Evolutionary conservation across 1,140 invertebrate species (phyloP).

Genomic region (Aphelenchoides avenae): DNA sequence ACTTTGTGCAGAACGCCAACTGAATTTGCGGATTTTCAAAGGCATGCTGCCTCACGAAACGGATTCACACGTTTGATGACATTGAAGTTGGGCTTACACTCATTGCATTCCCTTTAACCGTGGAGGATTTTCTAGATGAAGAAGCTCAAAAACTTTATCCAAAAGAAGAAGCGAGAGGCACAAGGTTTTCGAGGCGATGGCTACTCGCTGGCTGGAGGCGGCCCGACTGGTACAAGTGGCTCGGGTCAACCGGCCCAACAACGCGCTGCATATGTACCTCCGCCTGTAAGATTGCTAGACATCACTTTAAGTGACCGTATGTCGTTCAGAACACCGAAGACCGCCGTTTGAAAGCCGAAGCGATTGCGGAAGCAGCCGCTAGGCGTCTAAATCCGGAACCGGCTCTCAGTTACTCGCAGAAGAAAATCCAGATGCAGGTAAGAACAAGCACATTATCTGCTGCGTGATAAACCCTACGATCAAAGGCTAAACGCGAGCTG

Average conservation of each 20-base stretch:
- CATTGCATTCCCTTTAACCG: no score
- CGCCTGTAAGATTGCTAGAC: not conserved
- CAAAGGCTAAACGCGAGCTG: constrained; percentile 38
- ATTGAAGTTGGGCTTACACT: no score
- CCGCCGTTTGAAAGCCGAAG: constrained; percentile 11
- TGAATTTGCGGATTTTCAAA: no score
- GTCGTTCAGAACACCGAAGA: not conserved
- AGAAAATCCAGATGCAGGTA: constrained; percentile 25
- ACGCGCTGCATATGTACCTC: not conserved
- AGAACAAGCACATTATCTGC: not conserved
- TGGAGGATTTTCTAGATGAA: no score
- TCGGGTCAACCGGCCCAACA: constrained; percentile 7
- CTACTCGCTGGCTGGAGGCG: no score
- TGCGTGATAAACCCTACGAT: not conserved
- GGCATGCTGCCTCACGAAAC: no score
- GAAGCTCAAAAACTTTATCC: constrained; percentile 33
- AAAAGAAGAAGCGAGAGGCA: constrained; percentile 29
- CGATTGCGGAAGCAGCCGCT: no score
- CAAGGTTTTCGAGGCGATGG: no score
- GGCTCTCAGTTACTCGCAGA: constrained; percentile 21
- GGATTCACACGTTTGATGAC: no score
- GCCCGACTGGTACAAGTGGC: constrained; percentile 19
- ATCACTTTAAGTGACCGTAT: not conserved
- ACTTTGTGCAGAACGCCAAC: no score
- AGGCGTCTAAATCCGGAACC: no score